phyloP scores from a whole-genome alignment of 1,140 invertebrate genomes.

The Aphelenchoides fujianensis region DNA sequence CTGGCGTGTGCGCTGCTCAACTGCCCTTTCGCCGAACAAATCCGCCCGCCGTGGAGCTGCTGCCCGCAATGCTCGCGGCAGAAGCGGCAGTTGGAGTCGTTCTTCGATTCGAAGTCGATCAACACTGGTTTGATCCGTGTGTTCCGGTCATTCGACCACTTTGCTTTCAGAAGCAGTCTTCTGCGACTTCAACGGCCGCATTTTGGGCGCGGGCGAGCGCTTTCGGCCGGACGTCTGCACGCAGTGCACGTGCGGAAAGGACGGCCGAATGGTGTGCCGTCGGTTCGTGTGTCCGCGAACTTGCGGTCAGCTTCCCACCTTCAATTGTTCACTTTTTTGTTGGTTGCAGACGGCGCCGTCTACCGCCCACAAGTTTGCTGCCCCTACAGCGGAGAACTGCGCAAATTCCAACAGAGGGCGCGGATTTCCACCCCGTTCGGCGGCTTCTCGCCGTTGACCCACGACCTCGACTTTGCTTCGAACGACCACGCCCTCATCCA shows the following conservation, averaged over 20 bases:
- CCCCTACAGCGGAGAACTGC: constrained; percentile 1
- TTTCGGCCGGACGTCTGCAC: constrained; percentile 7
- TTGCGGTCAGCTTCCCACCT: no score
- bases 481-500: background rate
- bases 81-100: background rate
- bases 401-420: background rate
- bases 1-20: constrained; percentile 12
- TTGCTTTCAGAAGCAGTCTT: no score
- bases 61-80: constrained; percentile 13
- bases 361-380: constrained; percentile 20
- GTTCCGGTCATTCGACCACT: background rate
- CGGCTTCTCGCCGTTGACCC: background rate
- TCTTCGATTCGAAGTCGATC: background rate
- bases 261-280: background rate
- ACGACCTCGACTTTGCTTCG: background rate
- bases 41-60: background rate
- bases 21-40: constrained; percentile 5
- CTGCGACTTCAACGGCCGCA: constrained; percentile 1
- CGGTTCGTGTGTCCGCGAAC: constrained; percentile 1
- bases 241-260: constrained; percentile 1
- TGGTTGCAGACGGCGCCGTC: background rate
- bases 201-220: background rate
- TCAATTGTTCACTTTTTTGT: no score
- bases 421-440: background rate
- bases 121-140: background rate